Evolutionary conservation across 2,888 invertebrate genomes (phyloP), one percentile per base, ranked within the genome.

Genomic region (Mythimna loreyi): DNA sequence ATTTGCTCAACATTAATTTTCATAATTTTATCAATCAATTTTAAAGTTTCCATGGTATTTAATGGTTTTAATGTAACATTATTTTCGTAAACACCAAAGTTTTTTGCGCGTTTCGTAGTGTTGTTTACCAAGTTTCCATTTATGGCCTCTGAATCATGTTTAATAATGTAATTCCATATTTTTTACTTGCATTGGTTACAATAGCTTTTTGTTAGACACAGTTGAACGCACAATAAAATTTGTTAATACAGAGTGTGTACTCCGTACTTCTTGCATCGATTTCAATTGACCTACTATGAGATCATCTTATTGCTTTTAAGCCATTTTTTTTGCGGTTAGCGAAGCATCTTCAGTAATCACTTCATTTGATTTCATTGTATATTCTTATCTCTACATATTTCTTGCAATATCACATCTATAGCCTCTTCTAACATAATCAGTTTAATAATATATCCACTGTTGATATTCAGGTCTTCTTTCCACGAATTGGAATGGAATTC

Each of bases 181-280:
- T 73, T 73, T 78, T 77, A 71, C 55, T 71, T 23, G 30, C 21
- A 36, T 75, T 70, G 23, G 36, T 5, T 50, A 72, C 25, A 73
- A 62, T 47, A 21, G 45, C 4, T 28, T 28, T 72, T 56, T 50
- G 23, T 71, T 72, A 47, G 56, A 19, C 45, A 57, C 28, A 57
- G 9, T 69, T 69, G 45, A 75, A 33, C 7, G 36, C 21, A 25
- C 67, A 75, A 47, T 53, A 7, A 30, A 52, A 6, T 75, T 75
- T 55, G 53, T 45, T 45, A 53, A 75, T 47, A 16, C 13, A 45
- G 25, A n/a, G 55, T 7, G 33, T 16, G 68, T 9, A 43, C 1
- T 33, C 33, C 8, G 8, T 33, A 43, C 11, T 25, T 65, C 21
- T 62, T 30, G 30, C 9, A 28, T 33, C 8, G 40, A 40, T 30